phyloP scores from a whole-genome alignment of 2,113 vertebrate genomes.

The Erythrolamprus reginae region DNA sequence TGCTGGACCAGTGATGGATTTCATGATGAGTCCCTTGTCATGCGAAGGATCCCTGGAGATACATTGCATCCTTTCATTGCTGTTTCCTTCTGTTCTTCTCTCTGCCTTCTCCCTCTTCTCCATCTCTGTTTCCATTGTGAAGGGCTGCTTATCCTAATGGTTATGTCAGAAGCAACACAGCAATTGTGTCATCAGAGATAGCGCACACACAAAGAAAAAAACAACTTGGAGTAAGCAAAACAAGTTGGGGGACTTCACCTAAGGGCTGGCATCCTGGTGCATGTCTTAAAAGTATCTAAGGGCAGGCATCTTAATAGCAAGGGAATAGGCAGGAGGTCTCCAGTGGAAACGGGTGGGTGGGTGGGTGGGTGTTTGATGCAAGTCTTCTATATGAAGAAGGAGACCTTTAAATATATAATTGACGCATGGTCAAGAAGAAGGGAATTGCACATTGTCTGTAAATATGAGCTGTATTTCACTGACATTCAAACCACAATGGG shows the following conservation, averaged over 20 bases:
- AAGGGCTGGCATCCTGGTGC: slow-evolving; percentile 30
- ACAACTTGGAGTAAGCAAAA: background rate
- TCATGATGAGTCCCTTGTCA: slow-evolving; percentile 46
- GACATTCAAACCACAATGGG: background rate
- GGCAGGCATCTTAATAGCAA: background rate
- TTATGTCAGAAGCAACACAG: slow-evolving; percentile 59
- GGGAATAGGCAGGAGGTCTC: background rate
- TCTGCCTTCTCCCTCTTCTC: slow-evolving; percentile 9
- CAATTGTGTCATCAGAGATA: background rate
- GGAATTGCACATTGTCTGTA: background rate
- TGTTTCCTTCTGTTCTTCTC: slow-evolving; percentile 30
- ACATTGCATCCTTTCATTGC: slow-evolving; percentile 61
- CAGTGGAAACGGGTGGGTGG: background rate
- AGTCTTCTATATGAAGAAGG: slow-evolving; percentile 19
- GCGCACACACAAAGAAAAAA: slow-evolving; percentile 29
- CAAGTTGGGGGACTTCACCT: background rate
- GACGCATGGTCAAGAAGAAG: background rate
- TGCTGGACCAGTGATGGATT: slow-evolving; percentile 71
- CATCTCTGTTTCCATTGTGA: slow-evolving; percentile 67
- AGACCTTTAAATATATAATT: rapidly evolving
- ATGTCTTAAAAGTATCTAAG: background rate
- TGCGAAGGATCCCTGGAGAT: slow-evolving; percentile 62
- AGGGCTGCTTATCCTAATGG: slow-evolving; percentile 72
- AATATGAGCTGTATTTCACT: slow-evolving; percentile 1
- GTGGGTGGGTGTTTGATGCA: background rate